These are phyloP conservation scores for Drosophila niveifrons DNA, from an alignment of 2,888 invertebrate species.

Conservation along the genomic window DNA sequence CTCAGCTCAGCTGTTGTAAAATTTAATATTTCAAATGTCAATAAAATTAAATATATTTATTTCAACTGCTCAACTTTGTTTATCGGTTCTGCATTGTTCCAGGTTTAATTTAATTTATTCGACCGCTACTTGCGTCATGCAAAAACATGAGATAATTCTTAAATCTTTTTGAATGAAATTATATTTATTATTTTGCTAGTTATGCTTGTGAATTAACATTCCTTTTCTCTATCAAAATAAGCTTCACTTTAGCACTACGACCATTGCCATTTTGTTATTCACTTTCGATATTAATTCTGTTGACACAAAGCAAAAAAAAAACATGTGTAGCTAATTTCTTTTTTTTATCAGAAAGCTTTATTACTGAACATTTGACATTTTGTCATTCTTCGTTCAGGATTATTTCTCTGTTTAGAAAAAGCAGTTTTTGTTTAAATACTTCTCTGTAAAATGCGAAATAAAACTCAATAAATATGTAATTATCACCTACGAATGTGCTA, in stretches of 20 bases:
- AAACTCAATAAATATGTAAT: neutral
- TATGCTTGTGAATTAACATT: neutral
- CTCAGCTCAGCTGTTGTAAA: too few species aligned
- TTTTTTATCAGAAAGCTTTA: neutral
- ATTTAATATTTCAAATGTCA: too few species aligned
- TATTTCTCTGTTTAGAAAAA: neutral
- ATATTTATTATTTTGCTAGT: neutral
- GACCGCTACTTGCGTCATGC: neutral
- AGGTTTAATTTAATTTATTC: slow-evolving; percentile 2
- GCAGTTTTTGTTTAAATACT: neutral
- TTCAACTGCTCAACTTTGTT: neutral
- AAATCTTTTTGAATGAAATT: neutral
- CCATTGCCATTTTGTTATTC: neutral
- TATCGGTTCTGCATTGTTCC: slow-evolving; percentile 1
- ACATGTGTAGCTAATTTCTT: slow-evolving; percentile 1
- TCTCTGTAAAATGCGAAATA: neutral
- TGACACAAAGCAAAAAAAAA: too few species aligned
- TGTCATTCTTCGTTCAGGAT: neutral
- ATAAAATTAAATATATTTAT: neutral
- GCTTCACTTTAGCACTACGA: neutral
- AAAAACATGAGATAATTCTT: neutral
- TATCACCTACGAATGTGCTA: neutral
- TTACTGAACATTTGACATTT: neutral
- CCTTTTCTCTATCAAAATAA: neutral
- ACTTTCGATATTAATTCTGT: too few species aligned